Evolutionary conservation across 1,140 invertebrate genomes (phyloP), one percentile per base, ranked within the genome.

Genomic region (Zaprionus ghesquierei): DNA sequence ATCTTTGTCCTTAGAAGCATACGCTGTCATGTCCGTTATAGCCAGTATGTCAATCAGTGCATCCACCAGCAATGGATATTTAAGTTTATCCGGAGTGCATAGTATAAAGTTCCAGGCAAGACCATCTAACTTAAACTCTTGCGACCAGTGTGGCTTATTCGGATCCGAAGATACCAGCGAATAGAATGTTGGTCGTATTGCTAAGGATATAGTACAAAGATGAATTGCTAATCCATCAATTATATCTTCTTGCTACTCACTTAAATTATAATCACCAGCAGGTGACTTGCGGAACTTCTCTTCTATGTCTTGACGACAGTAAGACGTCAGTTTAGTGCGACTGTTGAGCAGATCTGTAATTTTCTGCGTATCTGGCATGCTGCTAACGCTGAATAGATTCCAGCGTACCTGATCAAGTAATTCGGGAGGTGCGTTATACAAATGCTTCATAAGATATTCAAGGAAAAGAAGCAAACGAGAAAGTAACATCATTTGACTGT

Each of bases 381-480:
- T 90, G 60, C 90, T 92, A 0, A 92, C 80, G 31, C 90, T 92
- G 8, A 92, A 92, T 13, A 92, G 51, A 76, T 92, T 92, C 91
- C 91, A 92, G 22, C 91, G 89, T 92, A 96, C 96, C 93, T 97
- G 96, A 92, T 96, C 95, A 6, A 97, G 92, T 50, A 97, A 92
- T 27, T 94, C 94, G 4, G 95, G 93, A 2, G 96, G 96, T 0
- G 96, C 96, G 91, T 98, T 98, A 90, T 99, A 99, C 18, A 99
- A 93, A 93, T 98, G 96, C 92, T 97, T 97, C 94, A 99, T 97
- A 59, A 99, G 94, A 86, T 99, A 99, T 89, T 99, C 98, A 65
- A 99, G 94, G n/a, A 99, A 93, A 12, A 99, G 93, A 20, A 99
- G 93, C 29, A 99, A 92, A 46, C 98, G 93, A 0, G 97, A 97